These are phyloP conservation scores for Tinea trinotella DNA, from an alignment of 2,888 invertebrate genomes.

Conservation along the genomic window DNA sequence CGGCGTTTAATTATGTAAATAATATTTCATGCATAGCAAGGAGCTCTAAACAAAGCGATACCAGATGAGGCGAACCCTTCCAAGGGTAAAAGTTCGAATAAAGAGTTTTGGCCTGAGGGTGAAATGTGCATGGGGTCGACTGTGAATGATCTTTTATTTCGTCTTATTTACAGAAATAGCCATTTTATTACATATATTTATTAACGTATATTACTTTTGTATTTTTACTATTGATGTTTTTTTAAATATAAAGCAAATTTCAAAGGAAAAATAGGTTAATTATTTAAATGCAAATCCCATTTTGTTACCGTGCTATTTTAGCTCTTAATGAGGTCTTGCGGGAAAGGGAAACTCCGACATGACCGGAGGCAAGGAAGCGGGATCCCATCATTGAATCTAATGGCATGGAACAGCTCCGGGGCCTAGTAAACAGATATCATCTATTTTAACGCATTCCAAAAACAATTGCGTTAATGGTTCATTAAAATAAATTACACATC, in stretches of 20 bases:
- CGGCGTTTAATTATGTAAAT: slow-evolving; percentile 68
- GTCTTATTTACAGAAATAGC: neutral
- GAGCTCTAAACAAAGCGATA: slow-evolving; percentile 59
- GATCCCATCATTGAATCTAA: slow-evolving; percentile 57
- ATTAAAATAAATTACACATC: neutral
- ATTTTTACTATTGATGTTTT: slow-evolving; percentile 59
- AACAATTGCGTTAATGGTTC: neutral
- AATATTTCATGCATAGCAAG: slow-evolving; percentile 63
- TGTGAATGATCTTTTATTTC: slow-evolving; percentile 1
- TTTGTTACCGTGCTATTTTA: slow-evolving; percentile 33
- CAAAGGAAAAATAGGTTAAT: too few relatives aligned
- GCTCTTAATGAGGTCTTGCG: slow-evolving; percentile 51
- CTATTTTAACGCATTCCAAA: slow-evolving; percentile 23
- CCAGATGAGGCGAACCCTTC: slow-evolving; percentile 50
- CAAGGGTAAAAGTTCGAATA: slow-evolving; percentile 52
- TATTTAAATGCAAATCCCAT: slow-evolving; percentile 9
- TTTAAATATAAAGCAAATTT: slow-evolving; percentile 34
- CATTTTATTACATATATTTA: neutral
- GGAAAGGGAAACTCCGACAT: slow-evolving; percentile 38
- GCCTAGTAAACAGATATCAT: slow-evolving; percentile 44
- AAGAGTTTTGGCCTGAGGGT: slow-evolving; percentile 48
- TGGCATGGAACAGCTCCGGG: slow-evolving; percentile 48
- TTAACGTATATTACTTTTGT: neutral
- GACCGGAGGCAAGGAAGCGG: slow-evolving; percentile 55
- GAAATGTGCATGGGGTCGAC: slow-evolving; percentile 17